These are phyloP conservation scores for Pipistrellus kuhlii DNA, from an alignment of 2,797 vertebrate species.

Conservation along the genomic window DNA sequence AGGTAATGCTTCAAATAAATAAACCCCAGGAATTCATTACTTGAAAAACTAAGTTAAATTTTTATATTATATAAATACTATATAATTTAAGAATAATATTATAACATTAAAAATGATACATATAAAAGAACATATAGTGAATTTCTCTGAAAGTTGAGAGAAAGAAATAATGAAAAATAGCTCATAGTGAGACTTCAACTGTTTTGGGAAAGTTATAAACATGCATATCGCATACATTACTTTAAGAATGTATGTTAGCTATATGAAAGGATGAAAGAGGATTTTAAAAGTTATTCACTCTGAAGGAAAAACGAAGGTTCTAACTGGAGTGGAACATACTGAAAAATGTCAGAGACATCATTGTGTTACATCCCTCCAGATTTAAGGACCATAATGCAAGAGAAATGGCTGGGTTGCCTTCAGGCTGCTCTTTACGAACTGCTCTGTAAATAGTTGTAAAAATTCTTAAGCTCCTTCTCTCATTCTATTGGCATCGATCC, in stretches of 20 bases:
- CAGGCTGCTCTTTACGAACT: neutral
- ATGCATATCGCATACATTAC: neutral
- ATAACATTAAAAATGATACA: neutral
- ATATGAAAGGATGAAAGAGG: neutral
- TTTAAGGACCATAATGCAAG: neutral
- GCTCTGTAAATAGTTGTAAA: slow-evolving; percentile 12
- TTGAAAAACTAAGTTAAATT: neutral
- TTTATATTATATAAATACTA: neutral
- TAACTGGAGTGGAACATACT: neutral
- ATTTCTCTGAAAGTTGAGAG: neutral
- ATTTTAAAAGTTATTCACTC: neutral
- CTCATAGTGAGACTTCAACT: neutral
- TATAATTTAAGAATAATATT: neutral
- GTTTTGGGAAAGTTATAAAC: neutral
- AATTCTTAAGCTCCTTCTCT: neutral
- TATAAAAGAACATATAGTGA: neutral
- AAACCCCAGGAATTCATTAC: neutral
- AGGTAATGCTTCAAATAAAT: neutral
- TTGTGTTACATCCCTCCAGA: neutral
- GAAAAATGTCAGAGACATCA: neutral
- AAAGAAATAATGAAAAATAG: neutral
- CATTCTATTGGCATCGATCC: neutral
- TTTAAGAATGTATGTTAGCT: neutral
- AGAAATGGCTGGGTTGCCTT: neutral
- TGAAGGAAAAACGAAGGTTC: neutral